Evolutionary conservation across 2,113 vertebrate species (phyloP), one percentile per base, ranked within the genome.

Genomic region (Hyla sarda): DNA sequence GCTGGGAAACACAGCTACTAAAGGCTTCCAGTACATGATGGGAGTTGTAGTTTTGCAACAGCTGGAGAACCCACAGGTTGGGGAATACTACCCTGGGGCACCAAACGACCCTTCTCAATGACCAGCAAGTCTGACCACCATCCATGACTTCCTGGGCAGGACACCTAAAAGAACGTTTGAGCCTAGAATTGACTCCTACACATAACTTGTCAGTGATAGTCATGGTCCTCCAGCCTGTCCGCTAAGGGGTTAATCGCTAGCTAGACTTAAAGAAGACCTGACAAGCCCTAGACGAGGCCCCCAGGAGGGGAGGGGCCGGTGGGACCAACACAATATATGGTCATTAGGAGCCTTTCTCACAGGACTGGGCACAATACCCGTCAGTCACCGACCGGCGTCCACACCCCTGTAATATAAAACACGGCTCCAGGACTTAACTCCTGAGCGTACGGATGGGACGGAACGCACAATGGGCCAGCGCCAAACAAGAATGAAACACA

Each of bases 271-370:
- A 56, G 47, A 32, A 4, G 82, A 80, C 21, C 65, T 85, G 52
- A 54, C 74, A 23, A 56, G 30, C 47, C 50, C 37, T 72, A 50
- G 65, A 34, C 2, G n/a, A 34, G 62, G 41, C 69, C 67, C 45
- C 47, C 41, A 7, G 28, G 21, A 19, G 25, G 12, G 82, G 62
- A 71, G 84, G 75, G 54, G 65, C 30, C 21, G 14, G 10, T 10
- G 9, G 50, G 25, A 47, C 84, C 75, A 60, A 71, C 84, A 86
- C 84, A 86, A 78, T 67, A 86, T 84, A 84, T 84, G 82, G 71
- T 75, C 75, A 86, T 79, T 86, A 56, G 71, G 45, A 72, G 75
- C 67, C 75, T 86, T 41, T 80, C 84, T 80, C 76, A 16, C 62
- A 79, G 76, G 62, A 86, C 76, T 80, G 84, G 84, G 52, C 76